Conservation (phyloP, 2,797 vertebrate species). For the Limnodromus scolopaceus region DNA sequence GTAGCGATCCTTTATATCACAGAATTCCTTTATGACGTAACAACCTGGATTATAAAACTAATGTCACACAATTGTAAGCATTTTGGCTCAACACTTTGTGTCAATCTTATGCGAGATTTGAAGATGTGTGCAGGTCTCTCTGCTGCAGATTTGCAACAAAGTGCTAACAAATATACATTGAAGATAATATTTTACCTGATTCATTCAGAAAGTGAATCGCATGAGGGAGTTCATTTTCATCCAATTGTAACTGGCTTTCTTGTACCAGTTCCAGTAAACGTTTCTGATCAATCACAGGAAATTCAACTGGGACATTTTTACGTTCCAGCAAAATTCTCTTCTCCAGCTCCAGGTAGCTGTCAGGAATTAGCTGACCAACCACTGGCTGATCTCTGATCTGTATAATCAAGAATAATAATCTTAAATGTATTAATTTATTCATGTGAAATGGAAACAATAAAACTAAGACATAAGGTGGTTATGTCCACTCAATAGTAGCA, state of each 20-base stretch:
- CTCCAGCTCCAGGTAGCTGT: slow-evolving; percentile 95
- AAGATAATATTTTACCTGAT: slow-evolving; percentile 80
- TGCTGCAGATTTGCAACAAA: background rate
- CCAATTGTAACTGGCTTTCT: slow-evolving; percentile 89
- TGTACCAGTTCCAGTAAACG: slow-evolving; percentile 86
- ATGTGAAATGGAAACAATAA: background rate
- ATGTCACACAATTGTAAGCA: background rate
- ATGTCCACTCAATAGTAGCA: background rate
- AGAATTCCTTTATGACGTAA: background rate
- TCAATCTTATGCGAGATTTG: background rate
- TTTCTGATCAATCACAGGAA: slow-evolving; percentile 89
- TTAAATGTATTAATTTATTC: background rate
- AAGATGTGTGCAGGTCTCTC: background rate
- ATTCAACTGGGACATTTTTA: slow-evolving; percentile 82
- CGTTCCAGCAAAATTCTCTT: slow-evolving; percentile 87
- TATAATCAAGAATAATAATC: slow-evolving; percentile 37
- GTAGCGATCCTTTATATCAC: background rate
- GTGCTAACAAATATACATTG: background rate
- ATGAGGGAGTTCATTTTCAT: slow-evolving; percentile 92
- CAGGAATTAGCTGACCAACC: slow-evolving; percentile 94
- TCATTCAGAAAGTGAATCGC: slow-evolving; percentile 94
- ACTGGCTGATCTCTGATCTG: slow-evolving; percentile 95
- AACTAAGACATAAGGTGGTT: background rate
- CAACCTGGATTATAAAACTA: background rate
- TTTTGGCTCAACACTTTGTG: background rate